Conservation (phyloP, 2,888 invertebrate genomes). For the Athetis lepigone region DNA sequence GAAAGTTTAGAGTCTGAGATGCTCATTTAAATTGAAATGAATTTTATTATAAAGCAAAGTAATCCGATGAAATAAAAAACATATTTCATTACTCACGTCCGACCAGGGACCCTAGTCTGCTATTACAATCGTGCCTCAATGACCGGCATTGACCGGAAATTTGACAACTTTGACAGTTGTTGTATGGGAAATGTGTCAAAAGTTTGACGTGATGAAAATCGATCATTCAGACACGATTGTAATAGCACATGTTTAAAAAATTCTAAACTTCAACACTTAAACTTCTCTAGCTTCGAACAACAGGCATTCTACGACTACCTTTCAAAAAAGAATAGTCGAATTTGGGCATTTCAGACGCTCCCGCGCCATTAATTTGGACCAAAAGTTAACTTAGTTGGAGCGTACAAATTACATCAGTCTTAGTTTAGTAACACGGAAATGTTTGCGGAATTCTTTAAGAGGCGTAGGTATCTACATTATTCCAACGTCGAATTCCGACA, state of each 20-base stretch:
- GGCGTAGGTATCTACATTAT: conserved; percentile 66
- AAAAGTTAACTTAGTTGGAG: conserved; percentile 77
- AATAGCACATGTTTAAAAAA: conserved; percentile 66
- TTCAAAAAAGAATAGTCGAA: conserved; percentile 69
- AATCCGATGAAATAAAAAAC: conserved; percentile 56
- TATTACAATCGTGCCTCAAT: too few species aligned
- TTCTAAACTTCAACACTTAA: conserved; percentile 63
- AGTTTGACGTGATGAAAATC: too few species aligned
- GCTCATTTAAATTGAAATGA: conserved; percentile 44
- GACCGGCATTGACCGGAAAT: too few species aligned
- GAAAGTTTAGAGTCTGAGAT: conserved; percentile 5
- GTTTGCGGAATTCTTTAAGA: conserved; percentile 78
- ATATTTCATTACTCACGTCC: conserved; percentile 66
- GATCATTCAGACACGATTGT: too few species aligned
- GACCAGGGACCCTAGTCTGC: too few species aligned
- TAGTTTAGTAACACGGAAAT: conserved; percentile 78
- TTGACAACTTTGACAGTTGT: too few species aligned
- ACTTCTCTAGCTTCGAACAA: conserved; percentile 56
- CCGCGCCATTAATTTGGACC: conserved; percentile 80
- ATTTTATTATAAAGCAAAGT: conserved; percentile 36
- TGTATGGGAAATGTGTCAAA: too few species aligned
- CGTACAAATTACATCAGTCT: conserved; percentile 83
- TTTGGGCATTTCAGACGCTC: conserved; percentile 72
- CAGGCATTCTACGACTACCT: conserved; percentile 61
- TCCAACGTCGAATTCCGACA: conserved; percentile 70